Percentiles rank a stretch among this genome's conserved stretches.
phyloP scores from a whole-genome alignment of 2,113 vertebrate genomes.

The Herpailurus yagouaroundi region DNA sequence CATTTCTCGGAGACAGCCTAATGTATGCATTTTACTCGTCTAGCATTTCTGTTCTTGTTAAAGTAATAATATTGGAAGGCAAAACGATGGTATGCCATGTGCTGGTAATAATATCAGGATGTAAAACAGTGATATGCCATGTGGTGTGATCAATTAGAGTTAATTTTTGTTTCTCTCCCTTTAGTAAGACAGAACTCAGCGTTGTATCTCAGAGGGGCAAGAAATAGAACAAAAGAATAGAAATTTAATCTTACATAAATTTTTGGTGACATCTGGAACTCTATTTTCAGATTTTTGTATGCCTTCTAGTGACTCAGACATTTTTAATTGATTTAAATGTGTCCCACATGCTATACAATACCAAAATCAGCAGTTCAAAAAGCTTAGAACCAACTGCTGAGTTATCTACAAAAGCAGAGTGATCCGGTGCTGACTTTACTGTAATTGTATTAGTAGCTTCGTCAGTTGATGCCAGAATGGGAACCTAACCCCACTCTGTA shows the following conservation, averaged over 20 bases:
- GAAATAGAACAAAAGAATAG: slow-evolving; percentile 11
- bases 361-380: slow-evolving; percentile 48
- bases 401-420: slow-evolving; percentile 41
- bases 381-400: slow-evolving; percentile 30
- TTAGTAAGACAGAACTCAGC: background rate
- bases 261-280: slow-evolving; percentile 42
- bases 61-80: background rate
- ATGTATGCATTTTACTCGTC: background rate
- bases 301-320: slow-evolving; percentile 22
- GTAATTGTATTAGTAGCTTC: slow-evolving; percentile 49
- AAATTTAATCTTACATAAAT: slow-evolving; percentile 22
- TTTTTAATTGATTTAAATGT: slow-evolving; percentile 54
- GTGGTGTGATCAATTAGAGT: background rate
- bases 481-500: slow-evolving; percentile 1
- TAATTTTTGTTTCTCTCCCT: background rate
- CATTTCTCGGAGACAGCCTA: background rate
- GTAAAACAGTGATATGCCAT: background rate
- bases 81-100: background rate
- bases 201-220: background rate
- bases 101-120: background rate
- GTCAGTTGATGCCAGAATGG: slow-evolving; percentile 38
- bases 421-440: slow-evolving; percentile 51
- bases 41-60: background rate
- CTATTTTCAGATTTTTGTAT: slow-evolving; percentile 30
- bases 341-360: background rate